Evolutionary conservation across 2,797 vertebrate genomes (phyloP).

Genomic region (Karalla daura): DNA sequence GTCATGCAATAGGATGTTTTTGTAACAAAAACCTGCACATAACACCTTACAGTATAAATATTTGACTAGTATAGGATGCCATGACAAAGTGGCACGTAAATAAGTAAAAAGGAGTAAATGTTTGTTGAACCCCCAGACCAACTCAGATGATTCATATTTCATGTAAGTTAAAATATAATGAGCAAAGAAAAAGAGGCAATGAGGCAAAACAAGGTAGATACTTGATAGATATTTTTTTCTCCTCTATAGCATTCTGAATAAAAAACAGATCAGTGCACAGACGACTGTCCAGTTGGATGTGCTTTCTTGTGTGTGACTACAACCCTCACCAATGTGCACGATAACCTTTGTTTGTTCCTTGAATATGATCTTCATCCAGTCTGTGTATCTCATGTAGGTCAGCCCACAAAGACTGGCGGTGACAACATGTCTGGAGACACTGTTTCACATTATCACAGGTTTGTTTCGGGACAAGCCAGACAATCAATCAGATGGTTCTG

Average conservation of each 20-base stretch:
- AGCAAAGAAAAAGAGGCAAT: neutral
- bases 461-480: constrained; percentile 41
- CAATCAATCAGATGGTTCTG: constrained; percentile 37
- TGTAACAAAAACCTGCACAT: neutral
- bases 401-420: neutral
- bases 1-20: neutral
- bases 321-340: neutral
- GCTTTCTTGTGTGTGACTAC: neutral
- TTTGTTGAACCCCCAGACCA: constrained; percentile 2
- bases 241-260: constrained; percentile 10
- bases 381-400: neutral
- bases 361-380: neutral
- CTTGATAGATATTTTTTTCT: constrained; percentile 18
- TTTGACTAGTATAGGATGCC: neutral
- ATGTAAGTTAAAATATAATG: constrained; percentile 19
- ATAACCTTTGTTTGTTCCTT: neutral
- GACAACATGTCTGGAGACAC: constrained; percentile 37
- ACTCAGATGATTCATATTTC: constrained; percentile 21
- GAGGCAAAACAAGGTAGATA: constrained; percentile 5
- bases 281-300: neutral
- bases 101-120: neutral
- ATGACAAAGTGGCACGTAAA: constrained; percentile 10
- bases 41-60: neutral
- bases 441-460: constrained; percentile 2
- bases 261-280: constrained; percentile 1